Evolutionary conservation across 2,888 invertebrate species (phyloP).

Genomic region (Euclidia mi): DNA sequence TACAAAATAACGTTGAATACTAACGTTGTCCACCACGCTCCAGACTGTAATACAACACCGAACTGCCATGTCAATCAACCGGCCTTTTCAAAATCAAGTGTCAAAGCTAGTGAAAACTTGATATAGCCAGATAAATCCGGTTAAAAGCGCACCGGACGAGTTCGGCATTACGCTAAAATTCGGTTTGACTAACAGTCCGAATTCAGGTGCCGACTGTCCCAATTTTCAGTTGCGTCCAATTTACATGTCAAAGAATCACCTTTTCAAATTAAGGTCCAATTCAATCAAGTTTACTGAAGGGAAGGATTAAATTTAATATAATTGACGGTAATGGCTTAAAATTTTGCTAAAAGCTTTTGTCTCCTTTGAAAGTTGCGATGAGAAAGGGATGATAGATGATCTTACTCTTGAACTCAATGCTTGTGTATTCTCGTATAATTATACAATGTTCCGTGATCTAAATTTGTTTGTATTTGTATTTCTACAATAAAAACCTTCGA

Average conservation of each 20-base stretch:
- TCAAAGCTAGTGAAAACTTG: conserved; percentile 62
- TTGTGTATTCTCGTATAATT: too few species aligned
- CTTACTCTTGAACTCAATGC: too few species aligned
- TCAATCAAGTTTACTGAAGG: conserved; percentile 50
- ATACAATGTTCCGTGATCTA: too few species aligned
- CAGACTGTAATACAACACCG: neutral
- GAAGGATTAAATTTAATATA: conserved; percentile 32
- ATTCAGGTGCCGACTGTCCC: conserved; percentile 55
- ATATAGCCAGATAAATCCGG: conserved; percentile 63
- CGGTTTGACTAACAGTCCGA: conserved; percentile 44
- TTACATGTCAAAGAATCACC: conserved; percentile 68
- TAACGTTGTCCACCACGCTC: neutral
- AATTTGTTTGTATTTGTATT: too few species aligned
- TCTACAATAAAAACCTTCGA: too few species aligned
- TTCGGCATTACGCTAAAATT: conserved; percentile 34
- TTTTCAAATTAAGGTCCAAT: conserved; percentile 51
- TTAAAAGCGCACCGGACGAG: conserved; percentile 59
- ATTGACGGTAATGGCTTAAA: conserved; percentile 33
- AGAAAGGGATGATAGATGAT: neutral
- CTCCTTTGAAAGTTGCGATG: neutral
- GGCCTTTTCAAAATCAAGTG: conserved; percentile 53
- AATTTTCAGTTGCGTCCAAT: conserved; percentile 66
- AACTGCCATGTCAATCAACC: conserved; percentile 49
- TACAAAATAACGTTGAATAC: neutral
- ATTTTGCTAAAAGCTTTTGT: conserved; percentile 9